Evolutionary conservation across 2,113 vertebrate genomes (phyloP).

Genomic region (Ia io): DNA sequence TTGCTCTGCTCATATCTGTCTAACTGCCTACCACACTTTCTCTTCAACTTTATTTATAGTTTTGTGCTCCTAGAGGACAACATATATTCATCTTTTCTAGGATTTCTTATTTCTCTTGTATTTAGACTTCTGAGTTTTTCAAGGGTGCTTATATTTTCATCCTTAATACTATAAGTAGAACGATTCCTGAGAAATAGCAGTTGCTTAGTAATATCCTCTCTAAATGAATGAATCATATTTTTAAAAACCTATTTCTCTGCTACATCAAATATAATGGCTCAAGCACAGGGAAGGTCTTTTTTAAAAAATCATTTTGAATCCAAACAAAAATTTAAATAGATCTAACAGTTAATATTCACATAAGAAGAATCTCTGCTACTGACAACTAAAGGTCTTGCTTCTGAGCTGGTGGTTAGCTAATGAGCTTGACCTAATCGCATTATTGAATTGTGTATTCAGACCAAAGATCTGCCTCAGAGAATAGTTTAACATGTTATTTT

Average conservation of each 20-base stretch:
- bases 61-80: background rate
- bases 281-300: background rate
- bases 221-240: constrained; percentile 18
- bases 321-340: background rate
- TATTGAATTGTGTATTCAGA: constrained; percentile 29
- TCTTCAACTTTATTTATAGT: background rate
- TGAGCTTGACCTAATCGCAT: background rate
- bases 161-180: background rate
- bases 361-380: background rate
- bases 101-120: background rate
- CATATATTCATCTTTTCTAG: background rate
- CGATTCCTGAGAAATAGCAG: background rate
- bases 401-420: background rate
- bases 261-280: background rate
- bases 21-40: background rate
- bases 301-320: background rate
- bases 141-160: background rate
- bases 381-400: background rate
- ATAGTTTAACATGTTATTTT: constrained; percentile 31
- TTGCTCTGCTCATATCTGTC: too few species aligned
- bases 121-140: background rate
- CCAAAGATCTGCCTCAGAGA: background rate
- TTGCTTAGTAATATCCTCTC: background rate
- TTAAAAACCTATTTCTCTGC: background rate
- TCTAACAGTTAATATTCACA: background rate